These are phyloP conservation scores for Uromys caudimaculatus DNA, from an alignment of 2,797 vertebrate genomes.

Conservation along the genomic window DNA sequence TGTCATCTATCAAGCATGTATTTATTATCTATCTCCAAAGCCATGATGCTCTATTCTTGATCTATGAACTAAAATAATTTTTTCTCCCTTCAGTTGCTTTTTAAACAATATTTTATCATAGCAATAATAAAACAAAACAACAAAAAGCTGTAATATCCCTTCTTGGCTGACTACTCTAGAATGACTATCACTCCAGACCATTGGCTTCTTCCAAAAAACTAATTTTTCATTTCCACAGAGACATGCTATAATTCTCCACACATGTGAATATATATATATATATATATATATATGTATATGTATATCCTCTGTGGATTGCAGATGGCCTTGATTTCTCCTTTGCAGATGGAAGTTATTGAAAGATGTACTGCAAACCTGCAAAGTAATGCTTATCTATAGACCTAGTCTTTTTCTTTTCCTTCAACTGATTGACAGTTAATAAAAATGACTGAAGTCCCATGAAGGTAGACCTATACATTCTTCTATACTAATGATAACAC, in stretches of 20 bases:
- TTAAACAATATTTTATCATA: background rate
- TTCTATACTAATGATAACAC: background rate
- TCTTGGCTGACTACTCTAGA: background rate
- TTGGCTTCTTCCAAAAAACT: background rate
- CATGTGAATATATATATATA: background rate
- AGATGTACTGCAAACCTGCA: background rate
- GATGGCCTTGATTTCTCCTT: conserved; percentile 9
- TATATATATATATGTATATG: no score
- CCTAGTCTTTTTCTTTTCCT: background rate
- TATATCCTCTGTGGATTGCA: background rate
- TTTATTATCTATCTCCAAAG: background rate
- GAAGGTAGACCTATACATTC: background rate
- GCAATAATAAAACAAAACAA: background rate
- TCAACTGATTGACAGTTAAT: background rate
- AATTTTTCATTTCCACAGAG: background rate
- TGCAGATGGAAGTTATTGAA: background rate
- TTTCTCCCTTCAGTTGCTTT: background rate
- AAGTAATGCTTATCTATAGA: background rate
- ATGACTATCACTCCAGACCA: background rate
- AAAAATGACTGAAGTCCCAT: background rate
- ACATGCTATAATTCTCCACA: background rate
- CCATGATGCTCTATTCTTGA: background rate
- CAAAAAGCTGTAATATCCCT: background rate
- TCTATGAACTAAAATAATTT: background rate
- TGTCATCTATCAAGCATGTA: background rate